Percentiles rank a stretch among this genome's conserved stretches.
Evolutionary conservation across 2,113 vertebrate species (phyloP).

Genomic region (Oenanthe melanoleuca): DNA sequence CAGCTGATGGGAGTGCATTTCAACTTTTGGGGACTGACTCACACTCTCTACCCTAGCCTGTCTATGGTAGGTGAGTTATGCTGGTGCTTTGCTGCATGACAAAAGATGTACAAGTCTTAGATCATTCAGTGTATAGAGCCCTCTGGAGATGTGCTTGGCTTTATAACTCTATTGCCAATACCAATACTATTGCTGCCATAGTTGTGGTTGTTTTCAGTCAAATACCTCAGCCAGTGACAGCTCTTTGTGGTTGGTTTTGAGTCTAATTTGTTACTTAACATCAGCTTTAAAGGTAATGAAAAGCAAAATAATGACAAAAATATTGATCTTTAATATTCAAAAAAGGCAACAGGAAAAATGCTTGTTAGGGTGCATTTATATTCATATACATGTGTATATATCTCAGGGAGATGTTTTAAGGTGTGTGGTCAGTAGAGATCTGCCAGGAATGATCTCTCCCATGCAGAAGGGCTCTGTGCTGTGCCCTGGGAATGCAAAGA

Average conservation of each 20-base stretch:
- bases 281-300: not conserved
- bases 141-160: not conserved
- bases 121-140: not conserved
- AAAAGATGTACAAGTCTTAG: not conserved
- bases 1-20: not conserved
- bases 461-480: not conserved
- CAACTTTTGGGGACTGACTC: not conserved
- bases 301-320: not conserved
- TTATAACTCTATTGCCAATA: not conserved
- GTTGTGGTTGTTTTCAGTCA: not conserved
- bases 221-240: not conserved
- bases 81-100: not conserved
- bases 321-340: not conserved
- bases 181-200: not conserved
- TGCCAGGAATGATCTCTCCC: not conserved
- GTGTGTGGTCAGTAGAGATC: not conserved
- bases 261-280: not conserved
- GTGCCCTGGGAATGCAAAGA: not conserved
- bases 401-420: not conserved
- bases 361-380: fast-evolving
- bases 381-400: fast-evolving
- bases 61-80: not conserved
- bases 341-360: not conserved
- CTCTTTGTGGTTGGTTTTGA: not conserved
- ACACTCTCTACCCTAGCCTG: not conserved